Conservation (phyloP, 2,888 invertebrate genomes). For the Heteropelma amictum region DNA sequence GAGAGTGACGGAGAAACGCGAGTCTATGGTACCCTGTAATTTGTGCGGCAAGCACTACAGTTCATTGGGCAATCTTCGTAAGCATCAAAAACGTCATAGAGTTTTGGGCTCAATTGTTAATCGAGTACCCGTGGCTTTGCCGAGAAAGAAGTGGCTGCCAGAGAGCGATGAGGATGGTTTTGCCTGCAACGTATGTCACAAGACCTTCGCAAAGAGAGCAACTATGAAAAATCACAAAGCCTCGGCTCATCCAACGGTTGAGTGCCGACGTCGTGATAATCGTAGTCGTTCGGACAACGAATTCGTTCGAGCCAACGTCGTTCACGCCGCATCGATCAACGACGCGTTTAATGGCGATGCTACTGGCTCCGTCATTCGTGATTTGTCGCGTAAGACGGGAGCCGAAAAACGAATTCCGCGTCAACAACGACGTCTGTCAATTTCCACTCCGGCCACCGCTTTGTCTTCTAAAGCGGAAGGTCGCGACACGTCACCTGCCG, state of each 20-base stretch:
- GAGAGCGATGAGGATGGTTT: constrained; percentile 56
- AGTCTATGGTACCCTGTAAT: constrained; percentile 78
- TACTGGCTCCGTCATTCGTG: too few relatives aligned
- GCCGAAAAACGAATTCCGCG: too few relatives aligned
- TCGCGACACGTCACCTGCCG: too few relatives aligned
- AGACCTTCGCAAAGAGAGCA: constrained; percentile 75
- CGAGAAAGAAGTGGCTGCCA: constrained; percentile 15
- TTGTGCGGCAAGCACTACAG: constrained; percentile 83
- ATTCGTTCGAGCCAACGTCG: constrained; percentile 80
- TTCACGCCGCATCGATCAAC: constrained; percentile 78
- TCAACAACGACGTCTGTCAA: too few relatives aligned
- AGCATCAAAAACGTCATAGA: constrained; percentile 80
- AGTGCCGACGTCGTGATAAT: constrained; percentile 19
- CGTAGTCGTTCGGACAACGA: constrained; percentile 34
- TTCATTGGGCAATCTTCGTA: constrained; percentile 80
- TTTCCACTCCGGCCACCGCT: too few relatives aligned
- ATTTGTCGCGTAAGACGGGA: too few relatives aligned
- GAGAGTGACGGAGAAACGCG: constrained; percentile 48
- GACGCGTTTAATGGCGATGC: constrained; percentile 29
- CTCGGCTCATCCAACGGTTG: constrained; percentile 53
- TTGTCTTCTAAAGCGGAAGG: too few relatives aligned
- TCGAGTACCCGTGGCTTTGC: too few relatives aligned
- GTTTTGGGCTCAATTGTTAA: background rate
- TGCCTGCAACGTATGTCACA: constrained; percentile 77
- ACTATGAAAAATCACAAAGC: constrained; percentile 76